A percentile compares a stretch with the other conserved stretches of the same genome.
Evolutionary conservation across 2,797 vertebrate species (phyloP).

Genomic region (Semotilus atromaculatus): DNA sequence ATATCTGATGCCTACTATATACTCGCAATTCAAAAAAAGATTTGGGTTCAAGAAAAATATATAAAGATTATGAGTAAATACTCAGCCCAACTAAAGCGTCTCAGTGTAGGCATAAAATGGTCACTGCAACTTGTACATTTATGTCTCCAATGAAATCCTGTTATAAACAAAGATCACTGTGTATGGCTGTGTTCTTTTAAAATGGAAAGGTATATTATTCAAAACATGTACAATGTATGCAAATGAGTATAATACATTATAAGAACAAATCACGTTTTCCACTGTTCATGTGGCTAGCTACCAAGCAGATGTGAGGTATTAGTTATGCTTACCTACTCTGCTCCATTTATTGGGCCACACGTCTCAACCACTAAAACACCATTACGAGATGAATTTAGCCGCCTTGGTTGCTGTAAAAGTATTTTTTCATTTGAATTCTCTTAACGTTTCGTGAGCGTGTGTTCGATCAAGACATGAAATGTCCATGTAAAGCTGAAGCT

Average conservation of each 20-base stretch:
- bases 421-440: not conserved
- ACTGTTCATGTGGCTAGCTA: conserved; percentile 30
- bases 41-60: not conserved
- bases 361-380: conserved; percentile 26
- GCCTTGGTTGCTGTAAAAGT: conserved; percentile 25
- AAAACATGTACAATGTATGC: conserved; percentile 18
- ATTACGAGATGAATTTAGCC: conserved; percentile 19
- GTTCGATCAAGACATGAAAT: conserved; percentile 8
- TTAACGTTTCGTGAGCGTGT: not conserved
- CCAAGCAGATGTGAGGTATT: conserved; percentile 33
- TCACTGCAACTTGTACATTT: not conserved
- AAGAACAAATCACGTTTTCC: conserved; percentile 8
- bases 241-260: conserved; percentile 22
- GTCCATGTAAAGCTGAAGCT: conserved; percentile 53
- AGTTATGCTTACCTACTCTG: conserved; percentile 10
- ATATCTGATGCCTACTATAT: not conserved
- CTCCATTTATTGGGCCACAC: conserved; percentile 42
- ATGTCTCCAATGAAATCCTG: not conserved
- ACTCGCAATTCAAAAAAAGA: not conserved
- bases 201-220: not conserved
- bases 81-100: not conserved
- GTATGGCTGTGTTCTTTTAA: conserved; percentile 30
- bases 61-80: not conserved
- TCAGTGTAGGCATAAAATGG: conserved; percentile 1
- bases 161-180: conserved; percentile 5